Evolutionary conservation across 2,113 vertebrate genomes (phyloP), one percentile per base, ranked within the genome.

Genomic region (Ophthalmolycus amberensis): DNA sequence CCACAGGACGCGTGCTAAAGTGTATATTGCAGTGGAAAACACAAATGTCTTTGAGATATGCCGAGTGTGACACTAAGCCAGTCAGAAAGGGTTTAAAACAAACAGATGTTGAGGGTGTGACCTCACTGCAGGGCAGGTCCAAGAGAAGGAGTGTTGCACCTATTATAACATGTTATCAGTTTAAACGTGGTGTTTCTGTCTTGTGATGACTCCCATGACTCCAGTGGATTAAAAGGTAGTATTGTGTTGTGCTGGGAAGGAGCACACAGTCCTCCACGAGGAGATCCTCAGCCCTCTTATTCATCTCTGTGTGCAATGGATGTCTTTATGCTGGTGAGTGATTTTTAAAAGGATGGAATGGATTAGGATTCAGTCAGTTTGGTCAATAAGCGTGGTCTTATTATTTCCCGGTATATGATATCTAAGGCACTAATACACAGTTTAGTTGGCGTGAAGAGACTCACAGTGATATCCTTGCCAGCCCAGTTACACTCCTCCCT

Each of bases 401-500:
- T 16, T 5, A 64, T 75, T 37, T 69, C 2, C 9, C 22, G 0
- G 34, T 1, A 11, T 8, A 48, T n/a, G n/a, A 25, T 46, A n/a
- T 48, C 18, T 44, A 25, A 6, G 25, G 20, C 2, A 8, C 25
- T 29, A 12, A 34, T 62, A 5, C 58, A 52, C 14, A 14, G 32
- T 12, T 40, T 4, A 54, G 4, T 37, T 22, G 22, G 9, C 40
- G 20, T 59, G 20, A 44, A 9, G 14, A 46, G 16, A 91, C 98
- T 98, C 94, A 99, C 98, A 0, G 96, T 97, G 87, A 99, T 98
- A 81, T 99, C 98, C 88, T 99, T 99, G 74, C 98, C 98, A 0
- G 98, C 98, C 98, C 98, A 99, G 94, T 99, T 99, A 84, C 98
- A 99, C 88, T 99, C 98, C 87, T 99, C 98, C 75, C 98, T 96